Conservation (phyloP, 2,113 vertebrate genomes). For the Smithornis capensis region DNA sequence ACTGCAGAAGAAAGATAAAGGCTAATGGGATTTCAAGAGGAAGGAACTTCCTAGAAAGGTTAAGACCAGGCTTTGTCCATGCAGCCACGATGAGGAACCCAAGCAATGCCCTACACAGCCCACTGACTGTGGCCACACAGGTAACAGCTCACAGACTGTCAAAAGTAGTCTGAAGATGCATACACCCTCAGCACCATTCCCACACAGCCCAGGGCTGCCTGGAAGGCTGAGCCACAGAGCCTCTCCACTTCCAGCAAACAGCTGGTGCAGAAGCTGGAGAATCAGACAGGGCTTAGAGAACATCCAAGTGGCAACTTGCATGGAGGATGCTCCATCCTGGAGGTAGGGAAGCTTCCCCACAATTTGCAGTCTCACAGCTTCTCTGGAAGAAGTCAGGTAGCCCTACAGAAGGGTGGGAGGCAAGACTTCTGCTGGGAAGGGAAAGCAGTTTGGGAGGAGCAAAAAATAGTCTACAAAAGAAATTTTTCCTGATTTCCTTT, state of each 20-base stretch:
- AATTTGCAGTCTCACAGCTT: neutral
- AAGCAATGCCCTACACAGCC: neutral
- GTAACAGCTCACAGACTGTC: neutral
- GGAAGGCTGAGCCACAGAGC: neutral
- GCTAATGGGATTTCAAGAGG: neutral
- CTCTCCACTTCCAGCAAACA: neutral
- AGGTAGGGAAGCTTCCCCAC: neutral
- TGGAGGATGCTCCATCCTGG: rapidly evolving
- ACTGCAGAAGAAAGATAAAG: neutral
- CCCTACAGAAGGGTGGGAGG: neutral
- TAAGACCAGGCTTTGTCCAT: rapidly evolving
- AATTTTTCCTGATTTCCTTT: neutral
- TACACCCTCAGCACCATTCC: rapidly evolving
- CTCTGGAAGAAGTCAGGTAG: neutral
- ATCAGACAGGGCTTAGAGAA: neutral
- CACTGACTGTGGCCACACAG: rapidly evolving
- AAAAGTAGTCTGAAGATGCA: neutral
- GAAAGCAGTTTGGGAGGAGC: neutral
- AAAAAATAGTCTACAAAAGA: neutral
- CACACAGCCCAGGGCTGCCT: neutral
- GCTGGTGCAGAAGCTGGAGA: neutral
- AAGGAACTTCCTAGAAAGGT: neutral
- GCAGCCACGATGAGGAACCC: neutral
- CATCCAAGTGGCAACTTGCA: neutral
- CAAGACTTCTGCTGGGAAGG: neutral